Conservation (phyloP, 2,797 vertebrate genomes). For the Alosa sapidissima region DNA sequence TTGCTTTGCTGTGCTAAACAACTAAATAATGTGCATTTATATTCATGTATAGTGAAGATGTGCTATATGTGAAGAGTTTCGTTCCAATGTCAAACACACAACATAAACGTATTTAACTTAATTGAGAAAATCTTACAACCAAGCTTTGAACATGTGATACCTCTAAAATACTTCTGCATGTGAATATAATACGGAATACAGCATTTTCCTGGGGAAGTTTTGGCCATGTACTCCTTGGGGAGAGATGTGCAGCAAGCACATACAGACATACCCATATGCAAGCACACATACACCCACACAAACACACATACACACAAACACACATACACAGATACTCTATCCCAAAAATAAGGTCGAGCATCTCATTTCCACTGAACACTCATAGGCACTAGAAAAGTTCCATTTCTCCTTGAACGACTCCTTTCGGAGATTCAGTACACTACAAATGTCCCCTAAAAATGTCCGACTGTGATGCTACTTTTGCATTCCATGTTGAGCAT, state of each 20-base stretch:
- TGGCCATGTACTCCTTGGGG: not conserved
- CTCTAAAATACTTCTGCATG: not conserved
- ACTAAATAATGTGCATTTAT: too few species aligned
- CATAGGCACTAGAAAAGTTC: conserved; percentile 12
- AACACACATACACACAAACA: not conserved
- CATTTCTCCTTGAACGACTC: conserved; percentile 5
- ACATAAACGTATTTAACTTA: not conserved
- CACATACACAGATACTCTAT: not conserved
- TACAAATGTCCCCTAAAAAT: not conserved
- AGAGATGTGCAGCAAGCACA: not conserved
- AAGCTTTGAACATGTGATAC: not conserved
- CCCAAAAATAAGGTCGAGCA: not conserved
- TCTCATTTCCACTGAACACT: not conserved
- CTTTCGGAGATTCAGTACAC: not conserved
- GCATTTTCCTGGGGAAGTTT: not conserved
- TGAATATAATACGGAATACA: not conserved
- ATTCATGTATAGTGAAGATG: not conserved
- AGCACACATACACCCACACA: not conserved
- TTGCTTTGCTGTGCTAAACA: not conserved
- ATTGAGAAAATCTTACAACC: not conserved
- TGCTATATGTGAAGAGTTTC: too few species aligned
- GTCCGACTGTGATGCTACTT: not conserved
- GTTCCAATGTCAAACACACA: not conserved
- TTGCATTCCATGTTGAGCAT: conserved; percentile 69
- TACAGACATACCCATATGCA: not conserved